Percentiles rank a stretch among this genome's conserved stretches.
phyloP scores from a whole-genome alignment of 2,113 vertebrate genomes.

The Merops nubicus region DNA sequence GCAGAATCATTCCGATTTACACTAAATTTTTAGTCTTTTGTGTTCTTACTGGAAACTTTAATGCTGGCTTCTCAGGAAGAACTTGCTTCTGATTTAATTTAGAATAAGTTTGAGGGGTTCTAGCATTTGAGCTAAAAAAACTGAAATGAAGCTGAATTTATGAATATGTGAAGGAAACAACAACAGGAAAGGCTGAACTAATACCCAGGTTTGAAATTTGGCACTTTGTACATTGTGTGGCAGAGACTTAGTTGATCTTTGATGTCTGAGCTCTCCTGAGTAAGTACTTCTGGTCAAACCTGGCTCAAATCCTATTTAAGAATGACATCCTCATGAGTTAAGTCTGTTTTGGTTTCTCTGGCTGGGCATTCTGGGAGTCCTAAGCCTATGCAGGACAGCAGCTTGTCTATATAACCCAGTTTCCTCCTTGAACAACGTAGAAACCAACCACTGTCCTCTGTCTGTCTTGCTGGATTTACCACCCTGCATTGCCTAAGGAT shows the following conservation, averaged over 20 bases:
- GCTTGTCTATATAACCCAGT: constrained; percentile 81
- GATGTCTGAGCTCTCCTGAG: constrained; percentile 39
- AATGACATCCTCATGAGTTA: constrained; percentile 83
- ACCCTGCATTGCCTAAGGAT: constrained; percentile 74
- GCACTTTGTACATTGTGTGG: neutral
- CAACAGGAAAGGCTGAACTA: neutral
- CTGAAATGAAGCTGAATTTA: neutral
- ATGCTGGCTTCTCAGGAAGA: neutral
- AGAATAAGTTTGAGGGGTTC: neutral
- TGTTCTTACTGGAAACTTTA: neutral
- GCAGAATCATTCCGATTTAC: neutral
- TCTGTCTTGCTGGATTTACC: constrained; percentile 61
- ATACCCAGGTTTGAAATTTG: neutral
- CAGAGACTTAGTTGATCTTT: constrained; percentile 2
- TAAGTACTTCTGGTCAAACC: constrained; percentile 57
- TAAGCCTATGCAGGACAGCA: constrained; percentile 75
- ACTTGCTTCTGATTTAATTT: neutral
- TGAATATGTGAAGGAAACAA: neutral
- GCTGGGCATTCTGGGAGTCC: constrained; percentile 78
- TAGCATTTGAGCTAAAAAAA: neutral
- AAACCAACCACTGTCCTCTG: constrained; percentile 5
- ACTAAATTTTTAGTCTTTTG: neutral
- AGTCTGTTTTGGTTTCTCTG: constrained; percentile 79
- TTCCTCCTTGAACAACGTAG: neutral
- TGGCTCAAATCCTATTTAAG: constrained; percentile 88